A percentile compares a stretch with the other conserved stretches of the same genome.
These are phyloP conservation scores for Luffia ferchaultella DNA, from an alignment of 2,888 invertebrate species.

Conservation along the genomic window DNA sequence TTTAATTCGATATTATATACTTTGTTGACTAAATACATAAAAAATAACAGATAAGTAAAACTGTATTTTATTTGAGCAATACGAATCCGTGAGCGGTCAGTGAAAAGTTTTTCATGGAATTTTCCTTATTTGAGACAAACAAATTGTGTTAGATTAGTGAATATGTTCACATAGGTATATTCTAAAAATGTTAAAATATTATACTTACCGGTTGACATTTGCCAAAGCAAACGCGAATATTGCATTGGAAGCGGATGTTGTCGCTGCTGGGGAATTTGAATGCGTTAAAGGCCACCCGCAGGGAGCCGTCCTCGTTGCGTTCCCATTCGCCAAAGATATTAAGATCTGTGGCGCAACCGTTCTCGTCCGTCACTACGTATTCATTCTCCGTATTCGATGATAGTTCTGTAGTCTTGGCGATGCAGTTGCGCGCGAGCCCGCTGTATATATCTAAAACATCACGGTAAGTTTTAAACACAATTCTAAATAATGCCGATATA, in stretches of 20 bases:
- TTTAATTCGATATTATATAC: too few species aligned
- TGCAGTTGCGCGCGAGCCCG: conserved; percentile 91
- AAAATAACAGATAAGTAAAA: too few species aligned
- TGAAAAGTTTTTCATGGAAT: too few species aligned
- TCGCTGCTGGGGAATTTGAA: conserved; percentile 96
- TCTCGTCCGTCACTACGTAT: conserved; percentile 91
- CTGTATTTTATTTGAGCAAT: too few species aligned
- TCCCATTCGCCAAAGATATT: conserved; percentile 95
- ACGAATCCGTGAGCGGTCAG: too few species aligned
- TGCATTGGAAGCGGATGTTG: conserved; percentile 94
- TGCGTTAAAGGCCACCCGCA: conserved; percentile 90
- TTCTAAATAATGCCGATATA: too few species aligned
- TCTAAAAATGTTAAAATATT: not conserved
- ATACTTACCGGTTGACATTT: conserved; percentile 88
- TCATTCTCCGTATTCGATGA: conserved; percentile 82
- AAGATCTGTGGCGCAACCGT: conserved; percentile 93
- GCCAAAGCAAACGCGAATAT: conserved; percentile 93
- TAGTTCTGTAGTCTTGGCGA: conserved; percentile 91
- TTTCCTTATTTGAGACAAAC: too few species aligned
- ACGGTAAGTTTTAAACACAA: too few species aligned
- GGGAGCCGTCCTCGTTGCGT: conserved; percentile 83
- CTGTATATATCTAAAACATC: conserved; percentile 81
- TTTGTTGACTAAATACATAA: not conserved
- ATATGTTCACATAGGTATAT: too few species aligned
- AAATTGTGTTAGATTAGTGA: too few species aligned